Conservation (phyloP, 2,797 vertebrate genomes). For the Astyanax mexicanus region DNA sequence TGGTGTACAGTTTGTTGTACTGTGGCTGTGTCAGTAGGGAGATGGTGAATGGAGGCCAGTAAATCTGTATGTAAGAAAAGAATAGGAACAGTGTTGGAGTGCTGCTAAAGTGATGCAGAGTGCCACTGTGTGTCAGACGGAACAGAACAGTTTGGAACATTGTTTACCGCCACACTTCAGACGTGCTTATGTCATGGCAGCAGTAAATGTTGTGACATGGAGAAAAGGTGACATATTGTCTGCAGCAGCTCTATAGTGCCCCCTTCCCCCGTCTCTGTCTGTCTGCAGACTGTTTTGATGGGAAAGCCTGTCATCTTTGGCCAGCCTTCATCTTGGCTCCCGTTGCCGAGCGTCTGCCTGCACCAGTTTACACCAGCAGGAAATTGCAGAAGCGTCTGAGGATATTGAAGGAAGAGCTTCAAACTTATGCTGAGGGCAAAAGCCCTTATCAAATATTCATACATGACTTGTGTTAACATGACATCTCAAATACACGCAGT, state of each 20-base stretch:
- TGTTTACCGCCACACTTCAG: slow-evolving; percentile 10
- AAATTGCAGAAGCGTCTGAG: neutral
- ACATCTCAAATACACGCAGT: too few species aligned
- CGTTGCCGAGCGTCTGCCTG: neutral
- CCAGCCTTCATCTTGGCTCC: slow-evolving; percentile 61
- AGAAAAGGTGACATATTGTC: slow-evolving; percentile 40
- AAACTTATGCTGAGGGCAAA: neutral
- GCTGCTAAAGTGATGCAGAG: neutral
- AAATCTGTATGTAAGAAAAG: neutral
- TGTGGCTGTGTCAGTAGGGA: neutral
- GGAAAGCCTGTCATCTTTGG: slow-evolving; percentile 76
- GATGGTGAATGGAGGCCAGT: neutral
- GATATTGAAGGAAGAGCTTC: slow-evolving; percentile 10
- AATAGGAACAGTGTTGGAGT: neutral
- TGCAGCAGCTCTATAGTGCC: slow-evolving; percentile 46
- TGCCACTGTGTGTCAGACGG: neutral
- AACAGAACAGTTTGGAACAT: neutral
- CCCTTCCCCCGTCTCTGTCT: slow-evolving; percentile 1
- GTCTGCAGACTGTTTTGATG: slow-evolving; percentile 73
- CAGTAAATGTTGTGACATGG: slow-evolving; percentile 1
- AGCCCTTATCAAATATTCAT: neutral
- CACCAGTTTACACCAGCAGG: neutral
- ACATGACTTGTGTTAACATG: too few species aligned
- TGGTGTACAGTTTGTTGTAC: neutral
- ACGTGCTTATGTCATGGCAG: neutral